Percentiles rank a stretch among this genome's conserved stretches.
These are phyloP conservation scores for Apodemus agrarius DNA, from an alignment of 2,797 vertebrate genomes.

Conservation along the genomic window DNA sequence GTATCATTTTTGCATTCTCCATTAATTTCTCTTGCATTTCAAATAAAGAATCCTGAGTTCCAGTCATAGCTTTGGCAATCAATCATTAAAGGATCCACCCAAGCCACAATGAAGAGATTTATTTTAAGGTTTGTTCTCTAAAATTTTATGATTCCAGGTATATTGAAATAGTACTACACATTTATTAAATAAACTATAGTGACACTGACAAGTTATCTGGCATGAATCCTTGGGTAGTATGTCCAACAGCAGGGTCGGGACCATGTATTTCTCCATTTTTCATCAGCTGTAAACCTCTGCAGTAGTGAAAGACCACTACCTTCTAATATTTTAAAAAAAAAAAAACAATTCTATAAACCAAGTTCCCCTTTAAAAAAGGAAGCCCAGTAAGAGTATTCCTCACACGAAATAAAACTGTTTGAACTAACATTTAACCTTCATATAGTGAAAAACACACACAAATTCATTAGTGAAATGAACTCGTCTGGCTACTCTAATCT, in stretches of 20 bases:
- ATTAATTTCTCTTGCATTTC: background rate
- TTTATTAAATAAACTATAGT: constrained; percentile 27
- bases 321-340: background rate
- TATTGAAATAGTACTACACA: background rate
- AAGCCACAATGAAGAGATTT: background rate
- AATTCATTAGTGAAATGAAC: constrained; percentile 14
- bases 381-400: constrained; percentile 6
- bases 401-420: constrained; percentile 7
- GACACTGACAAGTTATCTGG: background rate
- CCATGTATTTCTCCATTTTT: background rate
- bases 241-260: background rate
- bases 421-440: background rate
- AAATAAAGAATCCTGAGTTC: background rate
- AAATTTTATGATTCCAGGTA: constrained; percentile 12
- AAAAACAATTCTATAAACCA: background rate
- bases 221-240: background rate
- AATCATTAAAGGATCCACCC: constrained; percentile 32
- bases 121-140: background rate
- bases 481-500: constrained; percentile 21
- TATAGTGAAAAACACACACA: constrained; percentile 29
- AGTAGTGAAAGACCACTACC: background rate
- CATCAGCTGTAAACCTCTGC: background rate
- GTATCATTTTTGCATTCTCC: background rate
- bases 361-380: background rate
- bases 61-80: background rate